Conservation (phyloP, 2,888 invertebrate genomes). For the Heliconius erato region DNA sequence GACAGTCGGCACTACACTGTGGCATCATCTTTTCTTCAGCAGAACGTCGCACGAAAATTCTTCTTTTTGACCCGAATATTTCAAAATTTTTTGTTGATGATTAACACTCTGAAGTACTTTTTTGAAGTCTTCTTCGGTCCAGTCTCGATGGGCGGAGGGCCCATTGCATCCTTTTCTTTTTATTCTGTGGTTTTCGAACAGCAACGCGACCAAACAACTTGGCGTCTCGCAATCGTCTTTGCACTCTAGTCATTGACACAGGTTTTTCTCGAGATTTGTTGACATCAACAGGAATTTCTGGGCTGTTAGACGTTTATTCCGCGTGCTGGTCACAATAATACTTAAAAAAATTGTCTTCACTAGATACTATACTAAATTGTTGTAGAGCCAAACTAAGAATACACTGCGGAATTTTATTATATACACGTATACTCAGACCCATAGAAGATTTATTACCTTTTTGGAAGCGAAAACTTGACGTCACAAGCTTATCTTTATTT, state of each 20-base stretch:
- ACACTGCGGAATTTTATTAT: too few relatives aligned
- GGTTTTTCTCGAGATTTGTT: neutral
- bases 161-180: too few relatives aligned
- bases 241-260: neutral
- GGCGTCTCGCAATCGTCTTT: too few relatives aligned
- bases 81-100: neutral
- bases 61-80: conserved; percentile 14
- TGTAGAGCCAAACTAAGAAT: too few relatives aligned
- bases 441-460: too few relatives aligned
- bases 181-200: too few relatives aligned
- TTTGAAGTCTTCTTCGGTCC: neutral
- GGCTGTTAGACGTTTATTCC: neutral
- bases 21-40: neutral
- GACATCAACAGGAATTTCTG: neutral
- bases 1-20: neutral
- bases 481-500: too few relatives aligned
- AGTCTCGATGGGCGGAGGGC: neutral
- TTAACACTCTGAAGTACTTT: neutral
- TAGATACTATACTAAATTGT: neutral
- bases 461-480: too few relatives aligned
- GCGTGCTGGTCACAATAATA: neutral
- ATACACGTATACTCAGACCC: too few relatives aligned
- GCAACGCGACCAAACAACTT: too few relatives aligned
- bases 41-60: neutral
- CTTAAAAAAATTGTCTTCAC: neutral